Evolutionary conservation across 1,140 invertebrate species (phyloP).

Genomic region (Xylocopa sonorina): DNA sequence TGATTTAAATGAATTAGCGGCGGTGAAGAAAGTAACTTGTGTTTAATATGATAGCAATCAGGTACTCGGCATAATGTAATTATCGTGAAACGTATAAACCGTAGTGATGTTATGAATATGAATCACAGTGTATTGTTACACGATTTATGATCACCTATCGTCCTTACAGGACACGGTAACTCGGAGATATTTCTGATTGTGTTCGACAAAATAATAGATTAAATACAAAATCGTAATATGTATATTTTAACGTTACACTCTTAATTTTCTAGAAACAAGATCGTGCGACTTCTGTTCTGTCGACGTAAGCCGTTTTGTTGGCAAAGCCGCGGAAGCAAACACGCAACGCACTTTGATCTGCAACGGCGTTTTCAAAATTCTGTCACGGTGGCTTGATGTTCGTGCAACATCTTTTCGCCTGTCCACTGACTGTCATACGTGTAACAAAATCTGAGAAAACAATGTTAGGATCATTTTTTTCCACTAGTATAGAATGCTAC

Average conservation of each 20-base stretch:
- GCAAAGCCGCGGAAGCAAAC: neutral
- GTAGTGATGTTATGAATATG: neutral
- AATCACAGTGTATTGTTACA: neutral
- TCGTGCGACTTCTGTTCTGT: too few species aligned
- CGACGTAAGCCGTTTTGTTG: neutral
- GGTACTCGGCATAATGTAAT: neutral
- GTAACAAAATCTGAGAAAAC: neutral
- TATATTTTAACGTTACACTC: neutral
- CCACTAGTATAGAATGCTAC: too few species aligned
- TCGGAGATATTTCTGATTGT: neutral
- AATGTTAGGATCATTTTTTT: neutral
- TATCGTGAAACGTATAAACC: neutral
- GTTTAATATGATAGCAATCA: neutral
- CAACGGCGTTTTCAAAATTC: slow-evolving; percentile 47
- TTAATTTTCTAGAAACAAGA: neutral
- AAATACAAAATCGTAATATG: neutral
- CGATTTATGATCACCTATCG: neutral
- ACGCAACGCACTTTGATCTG: neutral
- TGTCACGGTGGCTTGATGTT: slow-evolving; percentile 19
- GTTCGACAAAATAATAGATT: too few species aligned
- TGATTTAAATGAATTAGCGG: neutral
- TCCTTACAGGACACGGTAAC: too few species aligned
- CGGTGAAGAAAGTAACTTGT: neutral
- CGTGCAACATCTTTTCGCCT: slow-evolving; percentile 42
- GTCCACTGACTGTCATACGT: slow-evolving; percentile 27